Conservation (phyloP, 2,113 vertebrate genomes). For the Caretta caretta region DNA sequence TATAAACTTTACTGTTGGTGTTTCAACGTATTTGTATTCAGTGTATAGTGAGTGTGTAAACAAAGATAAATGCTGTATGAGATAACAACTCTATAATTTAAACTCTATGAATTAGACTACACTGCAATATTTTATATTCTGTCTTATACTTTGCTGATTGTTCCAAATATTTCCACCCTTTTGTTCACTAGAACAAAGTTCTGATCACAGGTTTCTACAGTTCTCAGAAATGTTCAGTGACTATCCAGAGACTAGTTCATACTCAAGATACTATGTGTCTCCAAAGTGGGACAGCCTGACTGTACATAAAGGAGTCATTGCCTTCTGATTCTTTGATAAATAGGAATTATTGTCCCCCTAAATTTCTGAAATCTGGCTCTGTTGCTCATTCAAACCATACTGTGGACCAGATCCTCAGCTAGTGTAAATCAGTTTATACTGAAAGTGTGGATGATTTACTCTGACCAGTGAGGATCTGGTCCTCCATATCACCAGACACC, state of each 20-base stretch:
- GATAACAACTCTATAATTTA: not conserved
- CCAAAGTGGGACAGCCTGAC: not conserved
- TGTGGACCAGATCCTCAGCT: not conserved
- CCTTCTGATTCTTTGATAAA: not conserved
- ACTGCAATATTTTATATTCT: not conserved
- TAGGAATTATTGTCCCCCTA: not conserved
- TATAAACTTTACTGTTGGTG: not conserved
- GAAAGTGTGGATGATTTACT: not conserved
- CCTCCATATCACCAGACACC: not conserved
- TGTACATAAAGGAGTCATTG: not conserved
- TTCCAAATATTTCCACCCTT: not conserved
- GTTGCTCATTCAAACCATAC: not conserved
- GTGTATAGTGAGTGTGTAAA: not conserved
- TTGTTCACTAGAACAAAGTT: not conserved
- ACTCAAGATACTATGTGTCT: not conserved
- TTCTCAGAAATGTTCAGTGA: not conserved
- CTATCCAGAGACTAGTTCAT: not conserved
- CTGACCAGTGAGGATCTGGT: not conserved
- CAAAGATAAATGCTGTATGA: not conserved
- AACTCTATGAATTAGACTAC: not conserved
- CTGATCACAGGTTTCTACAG: not conserved
- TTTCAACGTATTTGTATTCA: slow-evolving; percentile 8
- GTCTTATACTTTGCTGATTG: not conserved
- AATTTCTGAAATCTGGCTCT: not conserved
- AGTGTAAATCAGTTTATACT: not conserved